These are phyloP conservation scores for Ridgeia piscesae DNA, from an alignment of 1,140 invertebrate species.

Conservation along the genomic window DNA sequence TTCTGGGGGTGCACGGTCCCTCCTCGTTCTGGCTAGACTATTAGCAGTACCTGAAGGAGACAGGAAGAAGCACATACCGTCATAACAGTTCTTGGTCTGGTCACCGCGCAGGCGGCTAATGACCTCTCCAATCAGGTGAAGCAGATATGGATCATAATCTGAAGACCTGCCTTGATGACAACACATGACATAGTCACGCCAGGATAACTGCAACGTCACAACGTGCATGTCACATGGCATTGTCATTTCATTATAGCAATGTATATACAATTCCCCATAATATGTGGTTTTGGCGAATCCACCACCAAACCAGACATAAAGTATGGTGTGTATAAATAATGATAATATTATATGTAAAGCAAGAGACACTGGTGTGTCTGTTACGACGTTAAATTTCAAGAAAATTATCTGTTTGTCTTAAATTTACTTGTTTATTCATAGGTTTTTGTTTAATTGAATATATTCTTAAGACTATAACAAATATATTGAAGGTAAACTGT, in stretches of 20 bases:
- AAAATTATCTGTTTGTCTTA: too few relatives aligned
- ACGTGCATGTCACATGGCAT: neutral
- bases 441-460: too few relatives aligned
- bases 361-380: neutral
- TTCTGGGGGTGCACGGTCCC: too few relatives aligned
- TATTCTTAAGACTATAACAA: too few relatives aligned
- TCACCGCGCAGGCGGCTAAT: slow-evolving; percentile 45
- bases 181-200: slow-evolving; percentile 27
- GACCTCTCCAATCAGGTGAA: slow-evolving; percentile 40
- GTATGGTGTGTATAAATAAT: too few relatives aligned
- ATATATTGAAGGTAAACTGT: too few relatives aligned
- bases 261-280: too few relatives aligned
- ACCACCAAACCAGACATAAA: too few relatives aligned
- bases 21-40: too few relatives aligned
- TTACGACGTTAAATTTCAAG: neutral
- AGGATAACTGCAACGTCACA: neutral
- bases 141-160: slow-evolving; percentile 37
- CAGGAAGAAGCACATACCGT: slow-evolving; percentile 24
- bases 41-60: too few relatives aligned
- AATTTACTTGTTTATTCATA: too few relatives aligned
- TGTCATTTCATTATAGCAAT: neutral
- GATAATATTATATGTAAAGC: neutral
- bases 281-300: too few relatives aligned
- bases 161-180: slow-evolving; percentile 32
- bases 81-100: slow-evolving; percentile 41